Evolutionary conservation across 2,113 vertebrate genomes (phyloP).

Genomic region (Trichechus manatus): DNA sequence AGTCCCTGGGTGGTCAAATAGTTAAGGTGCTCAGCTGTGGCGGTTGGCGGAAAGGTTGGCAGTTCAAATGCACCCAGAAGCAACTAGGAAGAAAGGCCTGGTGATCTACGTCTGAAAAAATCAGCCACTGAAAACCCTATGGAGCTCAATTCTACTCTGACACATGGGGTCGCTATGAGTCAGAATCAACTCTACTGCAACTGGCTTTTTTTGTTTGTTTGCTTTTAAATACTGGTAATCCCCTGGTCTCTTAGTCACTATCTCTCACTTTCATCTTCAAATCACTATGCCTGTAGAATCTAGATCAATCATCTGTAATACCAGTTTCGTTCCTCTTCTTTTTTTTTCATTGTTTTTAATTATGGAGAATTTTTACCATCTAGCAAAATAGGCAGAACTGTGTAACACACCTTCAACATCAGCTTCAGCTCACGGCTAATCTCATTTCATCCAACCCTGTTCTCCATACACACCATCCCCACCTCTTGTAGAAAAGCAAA

Average conservation of each 20-base stretch:
- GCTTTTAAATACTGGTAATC: neutral
- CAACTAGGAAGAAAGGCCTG: neutral
- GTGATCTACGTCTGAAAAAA: neutral
- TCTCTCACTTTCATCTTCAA: neutral
- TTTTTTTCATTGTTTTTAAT: neutral
- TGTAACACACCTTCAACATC: neutral
- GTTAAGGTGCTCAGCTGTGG: neutral
- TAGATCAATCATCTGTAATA: neutral
- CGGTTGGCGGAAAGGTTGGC: neutral
- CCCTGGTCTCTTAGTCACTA: neutral
- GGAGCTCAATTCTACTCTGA: neutral
- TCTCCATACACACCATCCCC: fast-evolving
- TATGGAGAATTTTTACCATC: neutral
- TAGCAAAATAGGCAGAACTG: neutral
- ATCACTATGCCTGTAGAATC: neutral
- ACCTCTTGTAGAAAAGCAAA: neutral
- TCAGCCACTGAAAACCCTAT: neutral
- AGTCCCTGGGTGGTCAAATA: neutral
- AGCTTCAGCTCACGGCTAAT: neutral
- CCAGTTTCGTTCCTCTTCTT: neutral
- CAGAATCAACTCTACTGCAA: neutral
- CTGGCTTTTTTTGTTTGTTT: neutral
- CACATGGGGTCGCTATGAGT: neutral
- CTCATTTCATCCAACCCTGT: neutral
- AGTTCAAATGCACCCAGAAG: neutral